These are phyloP conservation scores for Cepaea hortensis DNA, from an alignment of 2,888 invertebrate species.

Conservation along the genomic window DNA sequence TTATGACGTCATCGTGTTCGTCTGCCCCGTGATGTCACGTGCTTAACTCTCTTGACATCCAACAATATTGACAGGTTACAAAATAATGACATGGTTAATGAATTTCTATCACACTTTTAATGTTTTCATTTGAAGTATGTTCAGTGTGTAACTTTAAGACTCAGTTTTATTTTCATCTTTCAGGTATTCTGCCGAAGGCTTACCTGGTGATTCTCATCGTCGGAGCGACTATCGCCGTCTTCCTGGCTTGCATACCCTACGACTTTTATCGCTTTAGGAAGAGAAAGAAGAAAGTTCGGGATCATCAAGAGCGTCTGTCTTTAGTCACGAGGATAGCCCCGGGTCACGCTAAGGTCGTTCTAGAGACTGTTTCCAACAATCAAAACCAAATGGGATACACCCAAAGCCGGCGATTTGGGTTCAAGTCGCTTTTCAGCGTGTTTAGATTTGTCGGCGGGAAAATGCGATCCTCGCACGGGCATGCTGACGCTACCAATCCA, in stretches of 20 bases:
- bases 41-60: no score
- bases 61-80: no score
- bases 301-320: constrained; percentile 52
- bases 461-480: constrained; percentile 3
- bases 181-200: constrained; percentile 54
- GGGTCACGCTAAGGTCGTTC: constrained; percentile 50
- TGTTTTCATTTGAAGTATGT: no score
- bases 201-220: constrained; percentile 55
- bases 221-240: constrained; percentile 52
- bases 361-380: constrained; percentile 21
- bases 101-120: no score
- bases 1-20: no score
- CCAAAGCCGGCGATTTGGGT: constrained; percentile 39
- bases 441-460: constrained; percentile 46
- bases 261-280: constrained; percentile 55
- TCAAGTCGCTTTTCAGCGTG: constrained; percentile 47
- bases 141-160: no score
- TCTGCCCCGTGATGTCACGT: no score
- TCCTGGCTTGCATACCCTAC: constrained; percentile 54
- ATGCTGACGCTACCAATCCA: constrained; percentile 1
- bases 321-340: constrained; percentile 55
- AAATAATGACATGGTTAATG: no score
- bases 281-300: constrained; percentile 52
- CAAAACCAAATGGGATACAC: not conserved
- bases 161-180: not conserved